A percentile compares a stretch with the other conserved stretches of the same genome.
Evolutionary conservation across 1,140 invertebrate genomes (phyloP).

Genomic region (Apis cerana): DNA sequence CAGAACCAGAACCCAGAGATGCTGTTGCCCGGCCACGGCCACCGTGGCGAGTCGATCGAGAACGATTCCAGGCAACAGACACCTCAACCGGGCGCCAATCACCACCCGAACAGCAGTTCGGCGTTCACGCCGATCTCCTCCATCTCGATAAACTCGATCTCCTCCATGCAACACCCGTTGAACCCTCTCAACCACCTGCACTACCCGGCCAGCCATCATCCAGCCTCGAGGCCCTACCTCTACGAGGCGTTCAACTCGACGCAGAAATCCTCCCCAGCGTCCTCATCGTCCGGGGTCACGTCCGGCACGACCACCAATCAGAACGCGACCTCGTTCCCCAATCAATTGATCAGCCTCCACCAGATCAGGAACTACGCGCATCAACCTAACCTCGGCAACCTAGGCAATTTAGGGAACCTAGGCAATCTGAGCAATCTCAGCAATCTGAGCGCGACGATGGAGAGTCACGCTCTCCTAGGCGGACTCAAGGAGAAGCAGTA

Average conservation of each 20-base stretch:
- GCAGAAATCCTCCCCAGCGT: constrained; percentile 77
- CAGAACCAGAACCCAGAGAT: constrained; percentile 82
- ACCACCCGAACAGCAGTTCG: constrained; percentile 86
- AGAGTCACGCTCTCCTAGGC: constrained; percentile 75
- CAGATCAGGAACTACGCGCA: constrained; percentile 98
- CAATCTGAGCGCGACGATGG: constrained; percentile 77
- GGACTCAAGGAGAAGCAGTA: constrained; percentile 80
- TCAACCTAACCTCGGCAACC: constrained; percentile 87
- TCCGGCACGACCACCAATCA: constrained; percentile 74
- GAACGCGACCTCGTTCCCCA: constrained; percentile 91
- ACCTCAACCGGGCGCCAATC: constrained; percentile 77
- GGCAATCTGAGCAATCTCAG: constrained; percentile 77
- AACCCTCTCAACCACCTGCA: constrained; percentile 86
- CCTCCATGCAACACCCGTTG: constrained; percentile 80
- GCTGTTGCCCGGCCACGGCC: constrained; percentile 70
- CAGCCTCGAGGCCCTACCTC: constrained; percentile 91
- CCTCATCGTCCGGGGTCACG: constrained; percentile 71
- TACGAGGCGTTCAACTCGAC: constrained; percentile 95
- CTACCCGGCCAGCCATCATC: constrained; percentile 82
- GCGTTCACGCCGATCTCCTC: constrained; percentile 95
- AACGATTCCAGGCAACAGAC: constrained; percentile 80
- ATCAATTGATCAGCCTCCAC: constrained; percentile 96
- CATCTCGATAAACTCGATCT: constrained; percentile 85
- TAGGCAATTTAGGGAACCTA: constrained; percentile 76
- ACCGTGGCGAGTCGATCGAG: constrained; percentile 74